phyloP scores from a whole-genome alignment of 2,888 invertebrate genomes.

The Ptychoptera albimana region DNA sequence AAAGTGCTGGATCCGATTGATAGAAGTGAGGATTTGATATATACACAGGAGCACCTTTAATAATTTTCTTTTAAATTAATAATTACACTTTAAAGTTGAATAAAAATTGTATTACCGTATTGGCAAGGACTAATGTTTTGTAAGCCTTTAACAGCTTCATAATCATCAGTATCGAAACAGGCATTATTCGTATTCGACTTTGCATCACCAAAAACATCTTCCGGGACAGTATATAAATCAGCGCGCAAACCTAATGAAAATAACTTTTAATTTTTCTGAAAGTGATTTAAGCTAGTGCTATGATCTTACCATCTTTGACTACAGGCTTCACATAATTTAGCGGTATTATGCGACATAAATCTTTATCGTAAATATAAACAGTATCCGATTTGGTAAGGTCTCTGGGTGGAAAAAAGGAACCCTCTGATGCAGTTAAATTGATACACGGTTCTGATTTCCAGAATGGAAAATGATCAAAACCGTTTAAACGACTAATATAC shows the following conservation, averaged over 20 bases:
- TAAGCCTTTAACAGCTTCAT: constrained; percentile 55
- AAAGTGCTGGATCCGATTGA: constrained; percentile 53
- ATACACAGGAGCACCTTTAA: constrained; percentile 67
- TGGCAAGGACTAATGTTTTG: constrained; percentile 81
- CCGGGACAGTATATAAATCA: constrained; percentile 56
- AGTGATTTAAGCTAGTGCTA: neutral
- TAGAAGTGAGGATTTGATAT: constrained; percentile 83
- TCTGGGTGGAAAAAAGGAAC: constrained; percentile 72
- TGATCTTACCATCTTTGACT: constrained; percentile 47
- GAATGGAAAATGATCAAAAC: constrained; percentile 55
- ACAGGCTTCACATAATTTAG: constrained; percentile 51
- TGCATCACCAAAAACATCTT: constrained; percentile 50
- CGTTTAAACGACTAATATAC: constrained; percentile 58
- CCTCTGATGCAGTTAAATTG: constrained; percentile 54
- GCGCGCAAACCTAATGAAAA: constrained; percentile 48
- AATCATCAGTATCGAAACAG: constrained; percentile 49
- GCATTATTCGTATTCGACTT: constrained; percentile 49
- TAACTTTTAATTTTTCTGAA: neutral
- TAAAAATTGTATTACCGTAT: constrained; percentile 41
- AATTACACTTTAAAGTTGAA: neutral
- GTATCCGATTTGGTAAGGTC: constrained; percentile 50
- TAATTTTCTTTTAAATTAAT: constrained; percentile 9
- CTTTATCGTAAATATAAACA: constrained; percentile 70
- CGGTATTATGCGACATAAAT: constrained; percentile 66
- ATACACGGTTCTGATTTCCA: constrained; percentile 64